Conservation (phyloP, 2,113 vertebrate species). For the Heterotilapia buettikoferi region DNA sequence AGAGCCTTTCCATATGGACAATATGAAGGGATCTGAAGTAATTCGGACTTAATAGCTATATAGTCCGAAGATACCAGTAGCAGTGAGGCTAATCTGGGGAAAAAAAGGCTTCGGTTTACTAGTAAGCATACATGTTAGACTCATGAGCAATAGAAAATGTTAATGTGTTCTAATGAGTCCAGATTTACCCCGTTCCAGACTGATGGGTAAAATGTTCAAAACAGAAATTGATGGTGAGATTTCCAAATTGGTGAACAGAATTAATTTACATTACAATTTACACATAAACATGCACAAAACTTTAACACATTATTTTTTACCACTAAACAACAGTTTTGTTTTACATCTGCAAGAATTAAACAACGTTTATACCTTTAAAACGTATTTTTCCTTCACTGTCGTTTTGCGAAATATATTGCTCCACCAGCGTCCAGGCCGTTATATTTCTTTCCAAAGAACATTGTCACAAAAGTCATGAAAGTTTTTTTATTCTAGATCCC, state of each 20-base stretch:
- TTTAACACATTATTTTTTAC: accelerated
- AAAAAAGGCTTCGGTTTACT: background rate
- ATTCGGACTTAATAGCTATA: background rate
- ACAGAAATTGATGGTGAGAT: background rate
- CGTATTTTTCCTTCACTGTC: accelerated
- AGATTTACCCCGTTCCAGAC: accelerated
- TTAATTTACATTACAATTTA: background rate
- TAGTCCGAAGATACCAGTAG: accelerated
- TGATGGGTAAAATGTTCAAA: background rate
- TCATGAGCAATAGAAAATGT: background rate
- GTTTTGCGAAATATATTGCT: background rate
- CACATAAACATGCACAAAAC: background rate
- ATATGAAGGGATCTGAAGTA: background rate
- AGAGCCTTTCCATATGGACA: background rate
- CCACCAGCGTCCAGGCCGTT: background rate
- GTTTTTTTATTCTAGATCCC: background rate
- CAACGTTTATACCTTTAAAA: background rate
- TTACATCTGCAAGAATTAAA: background rate
- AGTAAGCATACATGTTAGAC: background rate
- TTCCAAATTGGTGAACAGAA: background rate
- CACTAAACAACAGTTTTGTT: background rate
- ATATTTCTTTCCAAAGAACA: background rate
- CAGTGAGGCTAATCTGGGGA: accelerated
- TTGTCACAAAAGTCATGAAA: accelerated
- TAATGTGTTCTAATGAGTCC: background rate